Evolutionary conservation across 2,888 invertebrate species (phyloP).

Genomic region (Cephus runcator): DNA sequence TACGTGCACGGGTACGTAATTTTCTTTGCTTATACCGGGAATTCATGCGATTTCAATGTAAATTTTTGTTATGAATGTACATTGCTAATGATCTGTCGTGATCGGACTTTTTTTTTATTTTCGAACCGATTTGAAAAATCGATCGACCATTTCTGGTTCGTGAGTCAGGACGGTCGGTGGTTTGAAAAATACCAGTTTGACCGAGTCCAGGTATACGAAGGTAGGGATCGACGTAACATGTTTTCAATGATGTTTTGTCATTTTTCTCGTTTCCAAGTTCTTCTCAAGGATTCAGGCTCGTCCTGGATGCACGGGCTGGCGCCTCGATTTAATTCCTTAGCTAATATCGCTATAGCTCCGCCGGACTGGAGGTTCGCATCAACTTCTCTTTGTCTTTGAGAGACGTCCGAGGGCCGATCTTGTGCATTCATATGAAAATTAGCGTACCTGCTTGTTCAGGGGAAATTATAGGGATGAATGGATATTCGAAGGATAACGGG

Average conservation of each 20-base stretch:
- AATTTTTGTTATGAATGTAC: conserved; percentile 7
- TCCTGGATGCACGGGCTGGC: not conserved
- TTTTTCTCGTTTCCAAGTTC: not conserved
- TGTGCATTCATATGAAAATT: not conserved
- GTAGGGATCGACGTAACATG: not conserved
- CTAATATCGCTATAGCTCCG: not conserved
- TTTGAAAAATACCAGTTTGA: not conserved
- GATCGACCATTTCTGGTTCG: not conserved
- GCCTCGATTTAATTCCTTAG: not conserved
- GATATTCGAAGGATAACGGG: not conserved
- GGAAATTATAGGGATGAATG: not conserved
- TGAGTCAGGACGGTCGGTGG: not conserved
- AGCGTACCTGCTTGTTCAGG: not conserved
- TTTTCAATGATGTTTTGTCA: not conserved
- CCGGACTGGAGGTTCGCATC: not conserved
- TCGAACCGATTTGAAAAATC: not conserved
- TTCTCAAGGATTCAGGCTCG: not conserved
- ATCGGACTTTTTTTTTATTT: not conserved
- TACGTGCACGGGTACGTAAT: not conserved
- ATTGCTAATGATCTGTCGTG: not conserved
- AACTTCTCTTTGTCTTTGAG: not conserved
- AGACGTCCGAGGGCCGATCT: not conserved
- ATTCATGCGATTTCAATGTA: conserved; percentile 19
- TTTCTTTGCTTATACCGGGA: not conserved
- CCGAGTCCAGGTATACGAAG: not conserved